Percentiles rank a stretch among this genome's conserved stretches.
These are phyloP conservation scores for Heliocidaris tuberculata DNA, from an alignment of 35 echinoderm and acorn worm species.

Conservation along the genomic window DNA sequence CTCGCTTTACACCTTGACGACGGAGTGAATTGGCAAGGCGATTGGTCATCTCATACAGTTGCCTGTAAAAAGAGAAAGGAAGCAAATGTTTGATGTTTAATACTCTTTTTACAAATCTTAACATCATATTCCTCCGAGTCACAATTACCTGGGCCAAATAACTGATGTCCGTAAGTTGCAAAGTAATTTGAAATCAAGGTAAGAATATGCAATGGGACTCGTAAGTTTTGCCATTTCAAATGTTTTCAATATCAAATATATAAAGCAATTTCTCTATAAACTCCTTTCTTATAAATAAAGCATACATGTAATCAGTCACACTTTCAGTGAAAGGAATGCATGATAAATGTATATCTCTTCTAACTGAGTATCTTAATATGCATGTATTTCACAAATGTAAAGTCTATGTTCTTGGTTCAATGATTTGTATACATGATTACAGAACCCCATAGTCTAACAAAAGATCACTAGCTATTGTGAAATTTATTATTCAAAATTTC, in stretches of 20 bases:
- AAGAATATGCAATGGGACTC: background rate
- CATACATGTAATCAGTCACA: too few species aligned
- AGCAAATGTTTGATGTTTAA: background rate
- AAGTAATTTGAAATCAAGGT: background rate
- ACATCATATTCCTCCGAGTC: background rate
- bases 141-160: background rate
- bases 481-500: background rate
- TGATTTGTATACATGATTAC: background rate
- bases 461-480: background rate
- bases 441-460: background rate
- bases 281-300: too few species aligned
- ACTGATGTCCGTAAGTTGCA: background rate
- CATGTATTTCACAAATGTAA: background rate
- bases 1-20: slow-evolving; percentile 84
- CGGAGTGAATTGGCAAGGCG: slow-evolving; percentile 83
- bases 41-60: slow-evolving; percentile 96
- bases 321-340: too few species aligned
- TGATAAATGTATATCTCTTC: too few species aligned
- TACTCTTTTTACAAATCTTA: background rate
- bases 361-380: too few species aligned
- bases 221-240: background rate
- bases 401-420: background rate
- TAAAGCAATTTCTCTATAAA: too few species aligned
- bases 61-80: slow-evolving; percentile 55
- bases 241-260: too few species aligned